phyloP scores from a whole-genome alignment of 2,113 vertebrate genomes.

The Bagarius yarrelli region DNA sequence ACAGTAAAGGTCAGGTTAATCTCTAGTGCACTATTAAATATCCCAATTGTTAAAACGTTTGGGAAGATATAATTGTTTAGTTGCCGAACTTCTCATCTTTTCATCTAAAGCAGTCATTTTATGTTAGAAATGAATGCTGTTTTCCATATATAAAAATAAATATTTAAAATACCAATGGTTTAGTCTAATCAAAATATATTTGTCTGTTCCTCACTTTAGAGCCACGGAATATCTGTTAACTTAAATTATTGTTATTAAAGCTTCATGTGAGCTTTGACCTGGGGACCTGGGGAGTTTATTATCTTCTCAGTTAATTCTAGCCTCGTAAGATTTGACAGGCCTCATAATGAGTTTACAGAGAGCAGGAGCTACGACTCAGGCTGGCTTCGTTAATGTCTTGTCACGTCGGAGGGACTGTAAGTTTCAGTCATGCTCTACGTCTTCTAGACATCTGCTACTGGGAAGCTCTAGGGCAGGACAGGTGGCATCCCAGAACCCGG shows the following conservation, averaged over 20 bases:
- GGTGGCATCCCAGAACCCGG: slow-evolving; percentile 48
- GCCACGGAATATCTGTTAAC: background rate
- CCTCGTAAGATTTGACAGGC: slow-evolving; percentile 41
- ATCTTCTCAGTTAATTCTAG: slow-evolving; percentile 33
- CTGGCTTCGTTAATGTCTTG: slow-evolving; percentile 44
- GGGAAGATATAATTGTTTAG: background rate
- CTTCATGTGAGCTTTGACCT: background rate
- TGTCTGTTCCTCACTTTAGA: background rate
- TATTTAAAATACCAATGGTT: background rate
- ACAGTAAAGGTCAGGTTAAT: background rate
- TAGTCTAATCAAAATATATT: slow-evolving; percentile 1
- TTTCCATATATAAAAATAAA: background rate
- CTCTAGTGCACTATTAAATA: background rate
- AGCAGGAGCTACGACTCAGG: slow-evolving; percentile 26
- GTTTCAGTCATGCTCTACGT: slow-evolving; percentile 29
- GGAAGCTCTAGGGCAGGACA: slow-evolving; percentile 43
- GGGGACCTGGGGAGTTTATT: slow-evolving; percentile 30
- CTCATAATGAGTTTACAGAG: slow-evolving; percentile 39
- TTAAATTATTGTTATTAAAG: background rate
- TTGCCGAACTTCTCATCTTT: background rate
- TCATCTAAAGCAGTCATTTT: background rate
- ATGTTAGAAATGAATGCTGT: background rate
- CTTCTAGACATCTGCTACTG: slow-evolving; percentile 42
- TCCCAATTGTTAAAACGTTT: background rate
- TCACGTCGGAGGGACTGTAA: slow-evolving; percentile 37